Conservation (phyloP, 2,797 vertebrate genomes). For the Craterocephalus amniculus region DNA sequence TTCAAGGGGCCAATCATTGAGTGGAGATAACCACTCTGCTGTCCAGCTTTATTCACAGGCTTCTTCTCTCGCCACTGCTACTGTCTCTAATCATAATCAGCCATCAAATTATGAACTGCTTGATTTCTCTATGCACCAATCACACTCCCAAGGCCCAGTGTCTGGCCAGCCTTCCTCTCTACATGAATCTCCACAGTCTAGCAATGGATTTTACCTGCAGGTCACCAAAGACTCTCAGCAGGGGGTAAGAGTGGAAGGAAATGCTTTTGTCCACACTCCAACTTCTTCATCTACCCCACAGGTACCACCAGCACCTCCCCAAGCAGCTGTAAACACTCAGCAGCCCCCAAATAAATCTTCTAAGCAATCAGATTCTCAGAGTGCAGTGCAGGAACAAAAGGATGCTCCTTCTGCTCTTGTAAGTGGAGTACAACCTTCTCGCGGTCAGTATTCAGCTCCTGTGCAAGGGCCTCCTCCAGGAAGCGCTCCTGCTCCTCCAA, state of each 20-base stretch:
- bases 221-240: constrained; percentile 90
- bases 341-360: constrained; percentile 46
- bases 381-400: constrained; percentile 56
- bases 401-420: constrained; percentile 33
- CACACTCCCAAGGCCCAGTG: constrained; percentile 77
- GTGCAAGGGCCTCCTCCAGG: constrained; percentile 60
- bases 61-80: constrained; percentile 55
- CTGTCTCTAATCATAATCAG: constrained; percentile 78
- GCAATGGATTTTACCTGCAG: constrained; percentile 93
- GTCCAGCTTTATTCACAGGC: constrained; percentile 65
- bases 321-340: constrained; percentile 50
- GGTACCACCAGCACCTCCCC: constrained; percentile 48
- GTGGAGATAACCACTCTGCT: constrained; percentile 65
- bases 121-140: constrained; percentile 88
- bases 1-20: constrained; percentile 65
- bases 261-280: constrained; percentile 49
- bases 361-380: constrained; percentile 53
- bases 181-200: constrained; percentile 71
- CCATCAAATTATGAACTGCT: constrained; percentile 83
- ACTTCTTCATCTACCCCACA: constrained; percentile 48
- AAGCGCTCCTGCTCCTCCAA: constrained; percentile 26
- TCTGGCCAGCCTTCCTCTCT: constrained; percentile 66
- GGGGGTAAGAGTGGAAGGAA: constrained; percentile 64
- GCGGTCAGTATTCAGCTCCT: constrained; percentile 50
- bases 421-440: constrained; percentile 46